phyloP scores from a whole-genome alignment of 2,888 invertebrate species.

The Patella caerulea region DNA sequence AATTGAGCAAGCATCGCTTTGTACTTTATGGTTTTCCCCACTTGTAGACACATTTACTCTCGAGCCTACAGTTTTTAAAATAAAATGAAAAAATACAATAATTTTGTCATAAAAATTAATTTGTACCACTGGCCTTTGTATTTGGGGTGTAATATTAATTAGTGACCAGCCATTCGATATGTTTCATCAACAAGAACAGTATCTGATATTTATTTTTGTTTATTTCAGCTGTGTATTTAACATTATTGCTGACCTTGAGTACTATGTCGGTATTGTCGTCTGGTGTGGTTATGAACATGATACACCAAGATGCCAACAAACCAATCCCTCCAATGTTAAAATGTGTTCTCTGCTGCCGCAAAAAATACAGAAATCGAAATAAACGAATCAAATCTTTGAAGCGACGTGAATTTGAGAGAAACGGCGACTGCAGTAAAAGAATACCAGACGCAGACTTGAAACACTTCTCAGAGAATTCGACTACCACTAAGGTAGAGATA shows the following conservation, averaged over 20 bases:
- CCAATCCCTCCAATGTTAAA: constrained; percentile 38
- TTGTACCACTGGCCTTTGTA: too few species aligned
- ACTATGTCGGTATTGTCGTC: constrained; percentile 53
- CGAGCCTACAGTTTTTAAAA: too few species aligned
- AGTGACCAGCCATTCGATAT: too few species aligned
- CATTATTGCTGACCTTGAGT: constrained; percentile 46
- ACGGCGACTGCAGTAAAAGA: constrained; percentile 18
- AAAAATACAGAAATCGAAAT: constrained; percentile 17
- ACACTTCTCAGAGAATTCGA: background rate
- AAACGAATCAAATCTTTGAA: background rate
- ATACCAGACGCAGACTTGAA: constrained; percentile 12
- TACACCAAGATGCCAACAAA: constrained; percentile 43
- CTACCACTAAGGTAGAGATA: constrained; percentile 13
- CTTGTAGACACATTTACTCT: too few species aligned
- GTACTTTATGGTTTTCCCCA: too few species aligned
- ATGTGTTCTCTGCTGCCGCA: constrained; percentile 36
- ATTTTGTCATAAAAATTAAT: too few species aligned
- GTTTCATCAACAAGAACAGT: too few species aligned
- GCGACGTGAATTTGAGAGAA: constrained; percentile 6
- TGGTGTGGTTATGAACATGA: constrained; percentile 50
- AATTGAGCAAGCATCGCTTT: too few species aligned
- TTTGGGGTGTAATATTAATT: too few species aligned
- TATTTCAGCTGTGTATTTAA: constrained; percentile 49
- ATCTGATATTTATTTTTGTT: background rate
- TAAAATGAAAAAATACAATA: too few species aligned